These are phyloP conservation scores for Stenichneumon culpator DNA, from an alignment of 2,888 invertebrate species.

Conservation along the genomic window DNA sequence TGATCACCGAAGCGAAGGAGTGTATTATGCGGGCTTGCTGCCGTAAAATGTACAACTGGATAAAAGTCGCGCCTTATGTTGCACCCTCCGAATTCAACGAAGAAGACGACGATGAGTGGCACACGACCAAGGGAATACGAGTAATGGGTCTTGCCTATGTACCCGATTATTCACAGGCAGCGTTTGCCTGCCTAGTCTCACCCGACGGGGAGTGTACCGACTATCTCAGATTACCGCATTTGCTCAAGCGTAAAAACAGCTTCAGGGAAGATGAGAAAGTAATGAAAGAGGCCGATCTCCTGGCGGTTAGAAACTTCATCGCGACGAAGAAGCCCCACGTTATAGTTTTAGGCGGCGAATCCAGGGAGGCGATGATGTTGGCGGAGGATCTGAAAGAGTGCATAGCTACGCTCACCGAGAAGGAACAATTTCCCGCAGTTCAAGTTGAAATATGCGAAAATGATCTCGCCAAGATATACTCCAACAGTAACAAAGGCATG, in stretches of 20 bases:
- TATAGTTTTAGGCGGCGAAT: conserved; percentile 96
- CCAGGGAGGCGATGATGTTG: conserved; percentile 93
- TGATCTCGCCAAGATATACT: conserved; percentile 96
- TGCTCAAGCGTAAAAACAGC: conserved; percentile 93
- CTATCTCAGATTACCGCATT: conserved; percentile 94
- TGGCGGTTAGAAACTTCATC: conserved; percentile 93
- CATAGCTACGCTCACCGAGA: conserved; percentile 91
- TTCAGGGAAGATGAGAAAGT: conserved; percentile 89
- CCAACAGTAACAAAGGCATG: conserved; percentile 95
- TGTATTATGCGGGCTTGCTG: conserved; percentile 94
- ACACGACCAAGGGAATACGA: conserved; percentile 92
- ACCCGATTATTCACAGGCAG: conserved; percentile 93
- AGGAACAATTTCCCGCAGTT: conserved; percentile 95
- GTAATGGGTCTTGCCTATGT: conserved; percentile 96
- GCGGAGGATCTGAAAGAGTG: conserved; percentile 92
- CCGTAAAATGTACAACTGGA: conserved; percentile 95
- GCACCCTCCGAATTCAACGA: conserved; percentile 89
- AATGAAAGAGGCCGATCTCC: conserved; percentile 89
- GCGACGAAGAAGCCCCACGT: conserved; percentile 97
- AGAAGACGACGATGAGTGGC: conserved; percentile 97
- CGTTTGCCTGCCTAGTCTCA: conserved; percentile 95
- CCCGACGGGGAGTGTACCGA: conserved; percentile 97
- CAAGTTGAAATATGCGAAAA: conserved; percentile 97
- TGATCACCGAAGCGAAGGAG: conserved; percentile 95
- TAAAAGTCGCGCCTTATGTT: conserved; percentile 94